Evolutionary conservation across 1,140 invertebrate genomes (phyloP), one percentile per base, ranked within the genome.

Genomic region (Chlorops oryzae): DNA sequence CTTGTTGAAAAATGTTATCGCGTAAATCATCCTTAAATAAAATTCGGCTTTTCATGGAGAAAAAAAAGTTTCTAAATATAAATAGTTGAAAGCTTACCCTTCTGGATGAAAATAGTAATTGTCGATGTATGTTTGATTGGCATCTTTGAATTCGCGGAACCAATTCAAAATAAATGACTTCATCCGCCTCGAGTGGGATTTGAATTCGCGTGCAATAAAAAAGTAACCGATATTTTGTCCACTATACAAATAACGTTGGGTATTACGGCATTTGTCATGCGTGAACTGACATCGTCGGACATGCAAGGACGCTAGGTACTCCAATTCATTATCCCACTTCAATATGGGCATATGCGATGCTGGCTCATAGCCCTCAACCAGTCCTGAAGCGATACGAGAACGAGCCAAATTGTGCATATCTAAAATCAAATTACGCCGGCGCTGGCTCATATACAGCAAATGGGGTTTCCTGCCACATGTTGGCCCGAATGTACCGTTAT

Each of bases 161-260:
- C 66, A 70, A 50, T 62, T 61, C 25, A 64, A 48, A 38, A 70
- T 59, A 39, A 68, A 66, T 7, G 62, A 57, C 39, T 66, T 66
- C 54, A 70, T 66, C 18, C 66, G 65, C 13, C 54, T 50, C 7
- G 65, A 65, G 28, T 69, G 66, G 23, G 66, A 69, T 41, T 63
- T 66, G 27, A 70, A 66, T 25, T 69, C 54, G 23, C 59, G 58
- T 17, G 57, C 62, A 41, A 65, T 69, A 63, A 63, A 68, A 41
- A 64, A 66, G 52, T 63, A 64, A 2, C 62, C 66, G 22, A 70
- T 65, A 47, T 70, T 70, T 39, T 70, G 67, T 2, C 67, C 67
- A 35, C 64, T 65, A 9, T 54, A 56, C n/a, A 38, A 39, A 43
- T 48, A 68, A 5, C 50, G 54, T 6, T 48, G 54, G 13, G 67